These are phyloP conservation scores for Tylochromis polylepis DNA, from an alignment of 2,113 vertebrate species.

Conservation along the genomic window DNA sequence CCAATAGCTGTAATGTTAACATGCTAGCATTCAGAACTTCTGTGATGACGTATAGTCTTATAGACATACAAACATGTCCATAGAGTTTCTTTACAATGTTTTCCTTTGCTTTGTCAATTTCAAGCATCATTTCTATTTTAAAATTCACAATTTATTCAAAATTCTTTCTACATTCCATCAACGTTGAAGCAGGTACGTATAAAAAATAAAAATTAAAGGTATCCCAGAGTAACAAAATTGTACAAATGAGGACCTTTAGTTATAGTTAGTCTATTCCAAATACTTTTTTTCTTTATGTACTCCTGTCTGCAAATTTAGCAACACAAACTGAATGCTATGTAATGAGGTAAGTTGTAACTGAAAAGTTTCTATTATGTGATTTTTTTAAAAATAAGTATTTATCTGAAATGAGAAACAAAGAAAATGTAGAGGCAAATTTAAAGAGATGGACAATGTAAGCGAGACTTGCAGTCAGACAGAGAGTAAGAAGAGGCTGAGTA, in stretches of 20 bases:
- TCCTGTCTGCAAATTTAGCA: not conserved
- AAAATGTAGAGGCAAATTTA: not conserved
- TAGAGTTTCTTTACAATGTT: not conserved
- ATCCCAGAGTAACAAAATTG: not conserved
- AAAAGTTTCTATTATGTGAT: not conserved
- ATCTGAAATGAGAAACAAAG: constrained; percentile 8
- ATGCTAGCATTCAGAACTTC: not conserved
- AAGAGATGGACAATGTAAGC: not conserved
- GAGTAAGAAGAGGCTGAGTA: not conserved
- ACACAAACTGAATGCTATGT: not conserved
- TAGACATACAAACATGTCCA: not conserved
- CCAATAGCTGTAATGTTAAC: not conserved
- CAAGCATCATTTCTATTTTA: not conserved
- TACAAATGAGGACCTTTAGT: not conserved
- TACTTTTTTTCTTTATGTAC: not conserved
- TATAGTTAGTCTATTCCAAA: not conserved
- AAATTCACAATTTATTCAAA: not conserved
- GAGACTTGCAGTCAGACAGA: not conserved
- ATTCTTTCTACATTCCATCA: not conserved
- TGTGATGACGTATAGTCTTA: not conserved
- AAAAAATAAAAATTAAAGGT: not conserved
- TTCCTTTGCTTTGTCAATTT: not conserved
- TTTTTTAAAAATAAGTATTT: not conserved
- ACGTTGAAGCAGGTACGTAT: not conserved
- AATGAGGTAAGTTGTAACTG: not conserved